Conservation (phyloP, 2,888 invertebrate species). For the Aleiodes alternator region DNA sequence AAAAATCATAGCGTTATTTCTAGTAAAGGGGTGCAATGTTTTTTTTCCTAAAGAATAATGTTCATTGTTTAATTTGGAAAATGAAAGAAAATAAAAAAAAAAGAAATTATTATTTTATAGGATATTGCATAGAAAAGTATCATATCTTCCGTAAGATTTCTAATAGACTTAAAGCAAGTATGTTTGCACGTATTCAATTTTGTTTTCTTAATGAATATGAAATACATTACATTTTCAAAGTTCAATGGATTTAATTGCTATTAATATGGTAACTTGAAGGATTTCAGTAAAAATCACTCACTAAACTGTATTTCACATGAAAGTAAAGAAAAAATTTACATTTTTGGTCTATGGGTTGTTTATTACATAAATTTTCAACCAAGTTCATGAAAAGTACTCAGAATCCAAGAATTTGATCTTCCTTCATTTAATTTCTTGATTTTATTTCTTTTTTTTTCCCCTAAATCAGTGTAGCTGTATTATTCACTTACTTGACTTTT, state of each 20-base stretch:
- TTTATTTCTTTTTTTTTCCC: slow-evolving; percentile 5
- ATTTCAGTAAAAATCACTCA: neutral
- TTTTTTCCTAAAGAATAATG: neutral
- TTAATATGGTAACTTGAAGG: neutral
- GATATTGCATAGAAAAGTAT: neutral
- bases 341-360: too few species aligned
- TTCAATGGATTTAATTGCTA: neutral
- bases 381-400: neutral
- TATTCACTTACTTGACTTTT: slow-evolving; percentile 44
- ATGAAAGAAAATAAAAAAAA: neutral
- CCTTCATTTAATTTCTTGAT: slow-evolving; percentile 32
- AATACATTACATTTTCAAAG: slow-evolving; percentile 12
- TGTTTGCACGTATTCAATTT: neutral
- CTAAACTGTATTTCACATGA: too few species aligned
- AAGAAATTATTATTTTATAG: neutral
- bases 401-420: slow-evolving; percentile 20
- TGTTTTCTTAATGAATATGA: neutral
- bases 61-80: slow-evolving; percentile 8
- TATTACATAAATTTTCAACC: too few species aligned
- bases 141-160: neutral
- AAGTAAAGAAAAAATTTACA: too few species aligned
- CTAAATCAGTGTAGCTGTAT: slow-evolving; percentile 21
- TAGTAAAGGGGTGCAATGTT: neutral
- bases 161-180: neutral
- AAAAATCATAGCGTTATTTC: slow-evolving; percentile 12